These are phyloP conservation scores for Sternotherus odoratus DNA, from an alignment of 2,797 vertebrate genomes.

Conservation along the genomic window DNA sequence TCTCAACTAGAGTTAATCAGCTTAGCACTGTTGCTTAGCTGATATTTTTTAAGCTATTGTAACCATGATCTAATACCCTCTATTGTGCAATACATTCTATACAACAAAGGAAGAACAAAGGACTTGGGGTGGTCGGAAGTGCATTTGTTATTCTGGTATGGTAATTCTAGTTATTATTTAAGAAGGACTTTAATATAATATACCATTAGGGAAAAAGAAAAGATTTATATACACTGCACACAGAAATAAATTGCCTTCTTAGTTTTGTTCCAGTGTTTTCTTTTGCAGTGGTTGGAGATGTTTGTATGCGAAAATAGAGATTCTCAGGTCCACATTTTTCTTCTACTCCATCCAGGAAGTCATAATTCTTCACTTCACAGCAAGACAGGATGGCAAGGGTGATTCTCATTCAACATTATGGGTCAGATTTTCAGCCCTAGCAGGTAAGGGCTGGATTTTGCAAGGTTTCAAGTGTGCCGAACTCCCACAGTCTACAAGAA, in stretches of 20 bases:
- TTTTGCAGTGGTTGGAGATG: neutral
- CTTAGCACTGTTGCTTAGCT: neutral
- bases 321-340: neutral
- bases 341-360: neutral
- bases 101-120: neutral
- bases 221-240: neutral
- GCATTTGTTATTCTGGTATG: accelerated
- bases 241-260: accelerated
- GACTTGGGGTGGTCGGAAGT: neutral
- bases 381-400: neutral
- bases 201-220: neutral
- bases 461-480: accelerated
- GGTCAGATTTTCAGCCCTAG: neutral
- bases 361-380: accelerated
- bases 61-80: neutral
- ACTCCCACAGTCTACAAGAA: neutral
- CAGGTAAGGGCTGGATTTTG: neutral
- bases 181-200: neutral
- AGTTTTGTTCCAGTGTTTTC: accelerated
- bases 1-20: neutral
- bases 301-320: neutral
- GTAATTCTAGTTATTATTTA: neutral
- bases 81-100: neutral
- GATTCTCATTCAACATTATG: neutral
- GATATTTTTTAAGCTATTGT: neutral